Conservation (phyloP, 2,797 vertebrate species). For the Epinephelus awoara region DNA sequence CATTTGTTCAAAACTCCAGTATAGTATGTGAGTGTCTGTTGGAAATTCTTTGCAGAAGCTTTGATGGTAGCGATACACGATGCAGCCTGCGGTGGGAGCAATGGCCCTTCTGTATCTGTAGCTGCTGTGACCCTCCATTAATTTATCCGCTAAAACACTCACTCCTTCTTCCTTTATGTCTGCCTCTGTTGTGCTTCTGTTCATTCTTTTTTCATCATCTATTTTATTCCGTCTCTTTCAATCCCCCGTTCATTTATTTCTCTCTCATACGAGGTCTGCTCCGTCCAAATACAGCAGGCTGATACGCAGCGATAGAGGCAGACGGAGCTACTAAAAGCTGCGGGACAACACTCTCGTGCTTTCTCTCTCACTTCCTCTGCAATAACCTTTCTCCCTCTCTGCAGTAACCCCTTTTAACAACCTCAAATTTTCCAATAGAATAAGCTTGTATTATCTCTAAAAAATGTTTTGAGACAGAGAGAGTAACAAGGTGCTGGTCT, state of each 20-base stretch:
- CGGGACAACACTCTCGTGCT: constrained; percentile 41
- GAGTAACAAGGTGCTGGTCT: constrained; percentile 62
- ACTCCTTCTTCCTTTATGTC: constrained; percentile 6
- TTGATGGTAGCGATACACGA: constrained; percentile 43
- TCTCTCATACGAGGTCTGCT: constrained; percentile 37
- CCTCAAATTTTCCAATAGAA: constrained; percentile 58
- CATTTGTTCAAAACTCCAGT: constrained; percentile 10
- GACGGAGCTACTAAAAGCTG: constrained; percentile 45
- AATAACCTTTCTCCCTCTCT: constrained; percentile 56
- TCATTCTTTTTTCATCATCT: constrained; percentile 2
- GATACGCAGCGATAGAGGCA: constrained; percentile 32
- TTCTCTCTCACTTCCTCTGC: constrained; percentile 20
- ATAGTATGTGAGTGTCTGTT: constrained; percentile 6
- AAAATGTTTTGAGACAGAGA: constrained; percentile 50
- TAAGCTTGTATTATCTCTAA: constrained; percentile 61
- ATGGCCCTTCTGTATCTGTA: constrained; percentile 41
- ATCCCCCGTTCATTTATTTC: constrained; percentile 31
- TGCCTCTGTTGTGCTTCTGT: constrained; percentile 2
- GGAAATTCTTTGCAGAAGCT: constrained; percentile 33
- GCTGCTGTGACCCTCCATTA: constrained; percentile 40
- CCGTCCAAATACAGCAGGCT: constrained; percentile 57
- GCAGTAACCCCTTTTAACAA: constrained; percentile 67
- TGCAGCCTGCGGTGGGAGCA: constrained; percentile 60
- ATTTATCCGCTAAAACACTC: constrained; percentile 28
- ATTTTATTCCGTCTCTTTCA: constrained; percentile 10